Evolutionary conservation across 2,888 invertebrate genomes (phyloP), one percentile per base, ranked within the genome.

Genomic region (Tiliacea aurago): DNA sequence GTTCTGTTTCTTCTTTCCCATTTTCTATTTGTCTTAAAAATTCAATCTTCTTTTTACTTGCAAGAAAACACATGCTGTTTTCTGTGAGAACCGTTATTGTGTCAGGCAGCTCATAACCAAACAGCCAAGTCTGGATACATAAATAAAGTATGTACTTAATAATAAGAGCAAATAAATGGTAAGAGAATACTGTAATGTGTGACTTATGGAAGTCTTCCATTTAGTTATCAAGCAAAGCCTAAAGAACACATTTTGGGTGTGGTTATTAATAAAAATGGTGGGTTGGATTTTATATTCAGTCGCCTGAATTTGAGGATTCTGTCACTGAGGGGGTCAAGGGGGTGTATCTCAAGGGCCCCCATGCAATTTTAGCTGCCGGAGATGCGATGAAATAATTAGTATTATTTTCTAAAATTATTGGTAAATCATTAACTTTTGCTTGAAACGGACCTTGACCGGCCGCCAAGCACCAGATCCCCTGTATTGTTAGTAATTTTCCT

Each of bases 21-120:
- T 97, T 98, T 92, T 99, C 99, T 59, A 99, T 97, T 93, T 99
- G 98, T 88, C 98, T 97, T 67, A 99, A 96, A 94, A 99, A 99
- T 89, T 99, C 99, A 81, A 99, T 99, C 94, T 99, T 99, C 96
- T 99, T 99, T 94, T 99, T 99, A 91, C 99, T 99, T 1, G 99
- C 99, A 74, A 99, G 96, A 90, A 99, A 99, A 90, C 98, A 98
- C 81, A 99, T 98, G 55, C 97, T 97, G 61, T 98, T 97, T 86
- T 98, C 98, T 56, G 99, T 98, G 80, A 99, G 97, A 11, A 99
- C 97, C 96, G 99, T 98, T 71, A 99, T 98, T 0, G 99, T 99
- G 92, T 99, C 99, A 0, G 99, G 98, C 68, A 99, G 96, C 93
- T 99, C 99, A 93, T 99, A 99, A 67, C 99, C 99, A 91, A 99